These are phyloP conservation scores for Lanius ludovicianus DNA, from an alignment of 2,113 vertebrate species.

Conservation along the genomic window DNA sequence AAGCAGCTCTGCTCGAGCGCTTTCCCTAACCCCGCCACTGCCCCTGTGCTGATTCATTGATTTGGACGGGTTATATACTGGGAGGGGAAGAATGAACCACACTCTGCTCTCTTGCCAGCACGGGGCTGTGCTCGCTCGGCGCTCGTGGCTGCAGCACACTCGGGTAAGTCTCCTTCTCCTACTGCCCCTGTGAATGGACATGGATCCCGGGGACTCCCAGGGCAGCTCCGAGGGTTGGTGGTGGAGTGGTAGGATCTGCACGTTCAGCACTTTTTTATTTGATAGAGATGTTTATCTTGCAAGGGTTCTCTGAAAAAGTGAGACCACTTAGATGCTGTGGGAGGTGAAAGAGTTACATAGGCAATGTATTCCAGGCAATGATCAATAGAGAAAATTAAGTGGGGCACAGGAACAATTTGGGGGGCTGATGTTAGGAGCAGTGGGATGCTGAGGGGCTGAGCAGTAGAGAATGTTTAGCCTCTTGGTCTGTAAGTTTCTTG, in stretches of 20 bases:
- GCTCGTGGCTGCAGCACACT: slow-evolving; percentile 18
- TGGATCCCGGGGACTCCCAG: accelerated
- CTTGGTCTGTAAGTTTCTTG: background rate
- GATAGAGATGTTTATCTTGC: background rate
- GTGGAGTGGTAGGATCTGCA: background rate
- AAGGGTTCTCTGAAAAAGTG: background rate
- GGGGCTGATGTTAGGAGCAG: background rate
- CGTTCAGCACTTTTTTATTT: background rate
- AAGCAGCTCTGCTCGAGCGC: background rate
- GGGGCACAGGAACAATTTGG: background rate
- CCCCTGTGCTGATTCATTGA: slow-evolving; percentile 75
- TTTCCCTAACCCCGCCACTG: slow-evolving; percentile 45
- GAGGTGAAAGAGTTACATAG: background rate
- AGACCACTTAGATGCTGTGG: background rate
- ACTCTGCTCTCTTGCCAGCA: slow-evolving; percentile 66
- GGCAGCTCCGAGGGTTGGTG: background rate
- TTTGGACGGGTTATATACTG: slow-evolving; percentile 68
- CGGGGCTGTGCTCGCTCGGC: slow-evolving; percentile 29
- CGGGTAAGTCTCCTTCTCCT: slow-evolving; percentile 53
- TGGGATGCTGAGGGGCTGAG: background rate
- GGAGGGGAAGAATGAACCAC: slow-evolving; percentile 51
- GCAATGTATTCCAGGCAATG: background rate
- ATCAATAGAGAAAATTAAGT: background rate
- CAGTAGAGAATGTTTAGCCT: background rate
- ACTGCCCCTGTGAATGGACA: background rate